Conservation (phyloP, 2,113 vertebrate species). For the Anguilla rostrata region DNA sequence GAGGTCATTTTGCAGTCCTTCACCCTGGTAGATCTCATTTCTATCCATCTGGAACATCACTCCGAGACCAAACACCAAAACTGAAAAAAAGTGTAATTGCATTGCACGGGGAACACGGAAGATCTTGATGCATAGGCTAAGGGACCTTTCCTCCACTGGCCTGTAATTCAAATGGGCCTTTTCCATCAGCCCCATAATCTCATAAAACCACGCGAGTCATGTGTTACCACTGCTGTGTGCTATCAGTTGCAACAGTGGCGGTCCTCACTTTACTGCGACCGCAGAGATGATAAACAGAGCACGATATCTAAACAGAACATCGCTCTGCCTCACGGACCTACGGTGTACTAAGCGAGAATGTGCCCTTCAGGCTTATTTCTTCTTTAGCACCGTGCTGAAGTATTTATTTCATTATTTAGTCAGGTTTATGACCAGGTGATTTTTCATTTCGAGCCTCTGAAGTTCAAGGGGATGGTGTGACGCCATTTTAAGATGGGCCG, state of each 20-base stretch:
- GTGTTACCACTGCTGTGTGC: background rate
- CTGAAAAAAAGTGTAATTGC: background rate
- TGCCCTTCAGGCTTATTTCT: conserved; percentile 43
- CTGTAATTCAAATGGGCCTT: conserved; percentile 12
- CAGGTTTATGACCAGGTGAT: conserved; percentile 1
- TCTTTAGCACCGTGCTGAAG: conserved; percentile 30
- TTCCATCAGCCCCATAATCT: conserved; percentile 21
- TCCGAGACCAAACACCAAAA: background rate
- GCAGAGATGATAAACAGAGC: conserved; percentile 40
- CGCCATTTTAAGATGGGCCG: conserved; percentile 10
- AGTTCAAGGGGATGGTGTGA: conserved; percentile 35
- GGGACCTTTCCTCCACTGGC: background rate
- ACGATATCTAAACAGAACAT: conserved; percentile 47
- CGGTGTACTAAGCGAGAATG: conserved; percentile 42
- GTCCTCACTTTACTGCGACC: background rate
- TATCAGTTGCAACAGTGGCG: background rate
- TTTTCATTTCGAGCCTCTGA: background rate
- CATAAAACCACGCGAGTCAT: background rate
- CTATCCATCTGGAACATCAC: conserved; percentile 43
- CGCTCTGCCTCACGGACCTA: conserved; percentile 38
- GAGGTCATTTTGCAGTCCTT: conserved; percentile 53
- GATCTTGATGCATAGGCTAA: background rate
- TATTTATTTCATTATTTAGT: conserved; percentile 7
- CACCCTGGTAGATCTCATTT: conserved; percentile 47
- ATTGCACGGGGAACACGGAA: background rate